Conservation (phyloP, 2,113 vertebrate species). For the Hippopotamus amphibius region DNA sequence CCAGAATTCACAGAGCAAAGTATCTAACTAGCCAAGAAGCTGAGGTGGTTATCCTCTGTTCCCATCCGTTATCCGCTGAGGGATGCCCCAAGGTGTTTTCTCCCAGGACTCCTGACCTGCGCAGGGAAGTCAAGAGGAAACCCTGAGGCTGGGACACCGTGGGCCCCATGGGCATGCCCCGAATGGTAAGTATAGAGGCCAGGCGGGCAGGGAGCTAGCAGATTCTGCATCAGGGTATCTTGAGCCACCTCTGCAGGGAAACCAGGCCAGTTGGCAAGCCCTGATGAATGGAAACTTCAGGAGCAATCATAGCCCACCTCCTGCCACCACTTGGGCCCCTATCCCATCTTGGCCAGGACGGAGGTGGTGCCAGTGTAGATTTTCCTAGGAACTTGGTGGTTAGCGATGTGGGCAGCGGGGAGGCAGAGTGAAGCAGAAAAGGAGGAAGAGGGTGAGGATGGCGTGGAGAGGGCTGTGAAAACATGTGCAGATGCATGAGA, state of each 20-base stretch:
- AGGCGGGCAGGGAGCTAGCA: background rate
- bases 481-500: fast-evolving
- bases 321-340: too few species aligned
- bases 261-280: background rate
- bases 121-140: background rate
- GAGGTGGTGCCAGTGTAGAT: background rate
- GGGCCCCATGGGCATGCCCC: background rate
- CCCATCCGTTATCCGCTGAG: background rate
- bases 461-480: background rate
- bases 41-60: background rate
- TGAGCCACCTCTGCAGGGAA: background rate
- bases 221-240: background rate
- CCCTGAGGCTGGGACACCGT: background rate
- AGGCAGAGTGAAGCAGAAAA: background rate
- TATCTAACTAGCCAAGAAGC: background rate
- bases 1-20: background rate
- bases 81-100: background rate
- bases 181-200: too few species aligned
- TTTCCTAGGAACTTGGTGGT: background rate
- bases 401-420: fast-evolving
- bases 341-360: background rate
- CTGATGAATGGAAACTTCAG: background rate
- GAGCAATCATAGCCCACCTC: fast-evolving
- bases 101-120: background rate
- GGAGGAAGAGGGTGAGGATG: background rate